Conservation (phyloP, 1,140 invertebrate genomes). For the Asobara japonica region DNA sequence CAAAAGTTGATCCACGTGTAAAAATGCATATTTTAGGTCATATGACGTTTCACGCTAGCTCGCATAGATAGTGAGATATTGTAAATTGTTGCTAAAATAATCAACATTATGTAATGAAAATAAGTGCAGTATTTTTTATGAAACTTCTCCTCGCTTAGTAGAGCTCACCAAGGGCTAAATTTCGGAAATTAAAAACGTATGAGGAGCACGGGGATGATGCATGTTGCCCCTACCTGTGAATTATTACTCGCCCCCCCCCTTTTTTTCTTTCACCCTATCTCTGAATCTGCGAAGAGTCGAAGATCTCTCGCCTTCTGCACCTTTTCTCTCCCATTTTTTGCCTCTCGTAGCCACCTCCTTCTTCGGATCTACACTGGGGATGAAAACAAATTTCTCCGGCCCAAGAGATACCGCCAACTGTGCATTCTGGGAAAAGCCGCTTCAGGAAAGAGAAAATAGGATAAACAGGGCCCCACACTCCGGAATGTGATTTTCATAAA, state of each 20-base stretch:
- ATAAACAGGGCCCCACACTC: not conserved
- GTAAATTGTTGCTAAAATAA: no score
- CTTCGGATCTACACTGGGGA: not conserved
- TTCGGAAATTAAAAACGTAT: conserved; percentile 17
- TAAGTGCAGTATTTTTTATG: no score
- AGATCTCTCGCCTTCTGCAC: conserved; percentile 33
- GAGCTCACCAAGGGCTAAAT: no score
- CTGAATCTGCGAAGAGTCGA: conserved; percentile 46
- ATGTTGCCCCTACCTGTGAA: conserved; percentile 43
- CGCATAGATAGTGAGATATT: no score
- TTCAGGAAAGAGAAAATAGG: not conserved
- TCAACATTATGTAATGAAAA: no score
- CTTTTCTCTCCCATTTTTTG: conserved; percentile 17
- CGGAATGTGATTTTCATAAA: not conserved
- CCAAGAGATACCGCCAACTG: not conserved
- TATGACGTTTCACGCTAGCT: no score
- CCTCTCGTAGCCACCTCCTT: not conserved
- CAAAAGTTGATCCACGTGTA: no score
- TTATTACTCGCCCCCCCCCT: conserved; percentile 50
- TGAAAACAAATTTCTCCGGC: not conserved
- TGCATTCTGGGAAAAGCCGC: conserved; percentile 9
- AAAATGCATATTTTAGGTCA: no score
- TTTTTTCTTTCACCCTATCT: conserved; percentile 30
- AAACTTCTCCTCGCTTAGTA: no score
- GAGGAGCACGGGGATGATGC: conserved; percentile 36